Evolutionary conservation across 2,113 vertebrate genomes (phyloP).

Genomic region (Anser brachyrhynchus): DNA sequence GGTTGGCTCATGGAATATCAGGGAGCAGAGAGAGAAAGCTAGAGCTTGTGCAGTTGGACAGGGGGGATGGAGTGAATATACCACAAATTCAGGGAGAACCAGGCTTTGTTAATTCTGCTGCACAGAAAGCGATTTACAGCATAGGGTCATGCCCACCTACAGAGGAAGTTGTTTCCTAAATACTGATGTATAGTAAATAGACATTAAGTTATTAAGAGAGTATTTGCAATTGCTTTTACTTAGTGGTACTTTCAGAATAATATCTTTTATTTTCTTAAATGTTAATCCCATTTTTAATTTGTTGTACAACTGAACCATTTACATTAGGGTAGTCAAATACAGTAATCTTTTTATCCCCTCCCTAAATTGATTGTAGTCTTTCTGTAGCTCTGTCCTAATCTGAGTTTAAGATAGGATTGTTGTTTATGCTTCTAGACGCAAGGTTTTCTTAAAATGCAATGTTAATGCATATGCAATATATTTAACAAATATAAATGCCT

Average conservation of each 20-base stretch:
- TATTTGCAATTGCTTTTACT: background rate
- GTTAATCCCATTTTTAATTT: background rate
- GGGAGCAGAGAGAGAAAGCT: background rate
- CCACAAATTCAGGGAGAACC: background rate
- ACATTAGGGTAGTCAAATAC: background rate
- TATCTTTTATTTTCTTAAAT: background rate
- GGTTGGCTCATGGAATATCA: background rate
- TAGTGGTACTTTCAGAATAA: background rate
- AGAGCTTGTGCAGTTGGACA: background rate
- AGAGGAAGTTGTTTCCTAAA: background rate
- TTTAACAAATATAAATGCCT: background rate
- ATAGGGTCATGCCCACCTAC: background rate
- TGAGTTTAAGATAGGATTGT: background rate
- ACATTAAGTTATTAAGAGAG: background rate
- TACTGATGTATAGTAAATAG: background rate
- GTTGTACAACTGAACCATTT: background rate
- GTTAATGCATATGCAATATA: background rate
- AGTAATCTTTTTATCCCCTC: background rate
- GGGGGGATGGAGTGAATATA: background rate
- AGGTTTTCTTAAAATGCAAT: background rate
- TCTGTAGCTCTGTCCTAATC: background rate
- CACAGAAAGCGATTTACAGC: background rate
- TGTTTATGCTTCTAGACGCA: accelerated
- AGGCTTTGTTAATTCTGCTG: background rate
- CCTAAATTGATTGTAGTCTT: background rate